phyloP scores from a whole-genome alignment of 2,888 invertebrate genomes.

The Parnassius orleans region DNA sequence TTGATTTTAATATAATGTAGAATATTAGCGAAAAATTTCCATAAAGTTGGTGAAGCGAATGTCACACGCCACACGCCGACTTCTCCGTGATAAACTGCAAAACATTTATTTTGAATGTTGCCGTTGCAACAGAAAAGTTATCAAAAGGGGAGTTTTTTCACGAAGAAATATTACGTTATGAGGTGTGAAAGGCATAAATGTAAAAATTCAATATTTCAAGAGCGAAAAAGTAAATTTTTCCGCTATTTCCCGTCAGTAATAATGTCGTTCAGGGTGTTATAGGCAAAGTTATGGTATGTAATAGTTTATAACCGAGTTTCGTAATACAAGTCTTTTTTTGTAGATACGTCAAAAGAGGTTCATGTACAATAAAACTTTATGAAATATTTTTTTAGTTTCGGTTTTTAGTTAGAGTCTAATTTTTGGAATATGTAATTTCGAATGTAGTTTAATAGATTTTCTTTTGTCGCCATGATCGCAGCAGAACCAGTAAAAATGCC shows the following conservation, averaged over 20 bases:
- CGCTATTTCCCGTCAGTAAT: conserved; percentile 61
- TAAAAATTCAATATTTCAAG: conserved; percentile 79
- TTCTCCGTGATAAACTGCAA: conserved; percentile 67
- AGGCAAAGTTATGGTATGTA: conserved; percentile 36
- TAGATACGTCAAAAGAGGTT: too few species aligned
- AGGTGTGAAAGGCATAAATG: conserved; percentile 80
- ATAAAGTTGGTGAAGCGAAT: conserved; percentile 8
- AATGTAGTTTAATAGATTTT: too few species aligned
- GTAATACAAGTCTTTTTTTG: too few species aligned
- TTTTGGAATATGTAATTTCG: too few species aligned
- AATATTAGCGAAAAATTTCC: not conserved
- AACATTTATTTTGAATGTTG: conserved; percentile 79
- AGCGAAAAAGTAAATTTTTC: conserved; percentile 63
- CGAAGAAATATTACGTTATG: conserved; percentile 79
- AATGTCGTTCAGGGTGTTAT: conserved; percentile 52
- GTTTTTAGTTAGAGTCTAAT: too few species aligned
- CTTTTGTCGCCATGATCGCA: too few species aligned
- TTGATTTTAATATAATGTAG: conserved; percentile 25
- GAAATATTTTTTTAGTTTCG: too few species aligned
- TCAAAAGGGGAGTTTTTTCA: conserved; percentile 56
- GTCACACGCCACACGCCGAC: conserved; percentile 44
- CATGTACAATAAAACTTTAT: too few species aligned
- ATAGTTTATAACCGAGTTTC: conserved; percentile 10
- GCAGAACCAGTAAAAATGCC: too few species aligned
- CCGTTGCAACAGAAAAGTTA: conserved; percentile 72